phyloP scores from a whole-genome alignment of 2,113 vertebrate genomes.

The Gnathonemus echidnorhynchus region DNA sequence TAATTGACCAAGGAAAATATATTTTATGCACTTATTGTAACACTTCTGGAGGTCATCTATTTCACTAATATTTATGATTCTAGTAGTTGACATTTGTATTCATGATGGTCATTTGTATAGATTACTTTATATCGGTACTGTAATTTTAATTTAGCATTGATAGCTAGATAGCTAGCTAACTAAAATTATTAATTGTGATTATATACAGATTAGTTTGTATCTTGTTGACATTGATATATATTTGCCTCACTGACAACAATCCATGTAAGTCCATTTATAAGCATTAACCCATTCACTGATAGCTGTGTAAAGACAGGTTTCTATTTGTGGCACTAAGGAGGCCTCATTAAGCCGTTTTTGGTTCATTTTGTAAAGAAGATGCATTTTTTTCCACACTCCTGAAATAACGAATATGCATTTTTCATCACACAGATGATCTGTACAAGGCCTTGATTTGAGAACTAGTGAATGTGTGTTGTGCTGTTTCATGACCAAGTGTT shows the following conservation, averaged over 20 bases:
- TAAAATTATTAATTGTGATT: background rate
- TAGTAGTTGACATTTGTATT: background rate
- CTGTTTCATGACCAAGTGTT: background rate
- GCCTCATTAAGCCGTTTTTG: background rate
- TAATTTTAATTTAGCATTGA: background rate
- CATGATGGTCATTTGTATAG: background rate
- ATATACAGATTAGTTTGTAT: background rate
- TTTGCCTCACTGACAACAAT: background rate
- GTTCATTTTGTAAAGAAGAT: background rate
- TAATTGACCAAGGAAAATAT: background rate
- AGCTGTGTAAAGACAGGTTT: background rate
- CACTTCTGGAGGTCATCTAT: background rate
- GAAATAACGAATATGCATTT: background rate
- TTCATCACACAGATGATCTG: background rate
- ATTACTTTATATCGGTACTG: background rate
- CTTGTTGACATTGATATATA: background rate
- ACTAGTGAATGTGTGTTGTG: background rate
- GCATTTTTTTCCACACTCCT: background rate
- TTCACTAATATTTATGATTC: background rate
- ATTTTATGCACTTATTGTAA: background rate
- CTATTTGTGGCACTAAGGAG: background rate
- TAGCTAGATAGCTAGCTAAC: background rate
- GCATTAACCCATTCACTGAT: background rate
- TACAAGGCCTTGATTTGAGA: background rate
- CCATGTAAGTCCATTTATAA: background rate